Conservation (phyloP, 2,797 vertebrate species). For the Uromys caudimaculatus region DNA sequence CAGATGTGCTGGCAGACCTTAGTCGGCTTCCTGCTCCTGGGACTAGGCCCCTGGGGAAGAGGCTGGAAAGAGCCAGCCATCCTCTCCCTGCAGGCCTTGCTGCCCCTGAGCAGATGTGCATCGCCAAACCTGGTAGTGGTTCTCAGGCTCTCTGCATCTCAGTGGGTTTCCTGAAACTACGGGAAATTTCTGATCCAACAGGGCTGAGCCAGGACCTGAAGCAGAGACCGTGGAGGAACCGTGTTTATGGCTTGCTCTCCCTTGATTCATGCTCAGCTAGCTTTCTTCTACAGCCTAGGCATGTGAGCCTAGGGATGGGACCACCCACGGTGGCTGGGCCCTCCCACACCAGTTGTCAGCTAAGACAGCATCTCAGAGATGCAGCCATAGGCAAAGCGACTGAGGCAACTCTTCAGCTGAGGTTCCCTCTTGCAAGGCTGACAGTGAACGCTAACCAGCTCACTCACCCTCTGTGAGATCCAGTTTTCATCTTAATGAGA, state of each 20-base stretch:
- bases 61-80: background rate
- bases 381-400: background rate
- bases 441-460: background rate
- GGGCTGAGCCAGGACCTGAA: background rate
- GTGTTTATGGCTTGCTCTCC: background rate
- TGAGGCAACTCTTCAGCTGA: background rate
- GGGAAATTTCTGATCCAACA: background rate
- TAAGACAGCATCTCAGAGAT: background rate
- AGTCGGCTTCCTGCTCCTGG: background rate
- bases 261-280: background rate
- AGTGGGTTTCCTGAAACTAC: background rate
- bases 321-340: background rate
- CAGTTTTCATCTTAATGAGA: background rate
- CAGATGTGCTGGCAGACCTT: slow-evolving; percentile 47
- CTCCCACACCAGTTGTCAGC: background rate
- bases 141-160: background rate
- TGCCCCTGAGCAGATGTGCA: background rate
- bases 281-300: background rate
- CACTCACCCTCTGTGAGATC: background rate
- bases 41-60: background rate
- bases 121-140: background rate
- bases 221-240: background rate
- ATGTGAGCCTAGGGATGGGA: background rate
- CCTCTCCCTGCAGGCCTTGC: background rate
- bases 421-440: background rate